These are phyloP conservation scores for Scomber scombrus DNA, from an alignment of 2,113 vertebrate species.

Conservation along the genomic window DNA sequence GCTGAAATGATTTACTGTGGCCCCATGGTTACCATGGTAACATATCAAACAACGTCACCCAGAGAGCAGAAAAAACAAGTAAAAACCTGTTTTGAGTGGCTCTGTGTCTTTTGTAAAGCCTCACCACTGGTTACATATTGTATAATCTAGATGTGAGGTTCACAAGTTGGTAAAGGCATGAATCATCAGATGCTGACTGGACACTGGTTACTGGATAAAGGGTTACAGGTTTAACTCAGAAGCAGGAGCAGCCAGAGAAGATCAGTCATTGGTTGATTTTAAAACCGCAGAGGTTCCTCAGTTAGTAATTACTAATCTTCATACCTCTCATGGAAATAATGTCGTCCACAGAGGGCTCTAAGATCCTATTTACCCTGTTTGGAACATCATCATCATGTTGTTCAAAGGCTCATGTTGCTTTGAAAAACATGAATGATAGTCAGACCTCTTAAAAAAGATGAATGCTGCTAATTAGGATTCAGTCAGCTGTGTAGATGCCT, in stretches of 20 bases:
- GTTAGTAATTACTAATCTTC: conserved; percentile 39
- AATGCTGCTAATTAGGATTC: conserved; percentile 48
- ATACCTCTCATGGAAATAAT: conserved; percentile 31
- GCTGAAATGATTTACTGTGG: conserved; percentile 20
- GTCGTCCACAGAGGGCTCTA: conserved; percentile 18
- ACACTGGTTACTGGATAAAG: background rate
- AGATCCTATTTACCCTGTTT: conserved; percentile 44
- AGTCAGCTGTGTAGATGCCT: conserved; percentile 11
- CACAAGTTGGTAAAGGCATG: background rate
- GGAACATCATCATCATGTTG: conserved; percentile 35
- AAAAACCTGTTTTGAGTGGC: background rate
- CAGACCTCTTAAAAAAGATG: conserved; percentile 46
- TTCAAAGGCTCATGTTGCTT: conserved; percentile 28
- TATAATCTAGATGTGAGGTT: background rate
- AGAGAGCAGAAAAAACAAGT: background rate
- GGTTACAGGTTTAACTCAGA: background rate
- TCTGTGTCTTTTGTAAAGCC: background rate
- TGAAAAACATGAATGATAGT: conserved; percentile 38
- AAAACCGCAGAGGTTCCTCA: conserved; percentile 21
- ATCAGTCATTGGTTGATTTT: conserved; percentile 18
- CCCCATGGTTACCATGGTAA: conserved; percentile 14
- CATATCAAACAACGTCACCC: conserved; percentile 5
- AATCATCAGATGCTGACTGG: background rate
- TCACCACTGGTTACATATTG: background rate
- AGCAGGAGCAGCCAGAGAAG: conserved; percentile 13